Base-by-base conservation (phyloP, 2,888 invertebrate species). In the Acronicta aceris region DNA sequence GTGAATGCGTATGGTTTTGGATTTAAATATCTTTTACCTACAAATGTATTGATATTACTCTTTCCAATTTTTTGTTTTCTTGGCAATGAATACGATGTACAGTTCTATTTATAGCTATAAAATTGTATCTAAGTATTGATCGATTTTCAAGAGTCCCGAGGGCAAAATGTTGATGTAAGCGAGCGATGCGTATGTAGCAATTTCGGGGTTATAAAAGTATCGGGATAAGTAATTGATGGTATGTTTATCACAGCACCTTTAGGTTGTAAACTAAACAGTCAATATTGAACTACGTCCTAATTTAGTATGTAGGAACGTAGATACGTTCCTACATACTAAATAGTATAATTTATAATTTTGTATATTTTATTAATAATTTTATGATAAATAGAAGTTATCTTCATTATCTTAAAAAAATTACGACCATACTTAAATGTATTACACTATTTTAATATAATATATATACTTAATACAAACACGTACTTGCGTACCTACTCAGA, bases 91-190 rank as follows among this genome's bases (percentile, higher is more conserved):
- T n/a, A 38, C 21, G 6, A 7, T 36, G 5, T n/a, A 38, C 38
- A n/a, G n/a, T n/a, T n/a, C 38, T 7, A 38, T 38, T 45, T 16
- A 42, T 33, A 41, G 42, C 54, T 38, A 15, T 38, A 25, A 41
- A 49, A 54, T 47, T 53, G 30, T 47, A 40, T 16, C 17, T 43
- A 30, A n/a, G 30, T 71, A 71, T 71, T 68, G 54, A 73, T 73
- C 58, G 42, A 38, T 25, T 17, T 36, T 33, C 33, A 63, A 54
- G 45, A 57, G 57, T 51, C 53, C 27, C 46, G 16, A 48, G 55
- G 49, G 46, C 13, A 27, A 40, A n/a, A 21, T 17, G 10, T 59
- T 36, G 40, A 55, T 52, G 40, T 40, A 47, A 53, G 47, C 41
- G 7, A 47, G 38, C 38, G 38, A 38, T 38, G n/a, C 38, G 48